Evolutionary conservation across 2,888 invertebrate species (phyloP), one percentile per base, ranked within the genome.

Genomic region (Piscicola geometra): DNA sequence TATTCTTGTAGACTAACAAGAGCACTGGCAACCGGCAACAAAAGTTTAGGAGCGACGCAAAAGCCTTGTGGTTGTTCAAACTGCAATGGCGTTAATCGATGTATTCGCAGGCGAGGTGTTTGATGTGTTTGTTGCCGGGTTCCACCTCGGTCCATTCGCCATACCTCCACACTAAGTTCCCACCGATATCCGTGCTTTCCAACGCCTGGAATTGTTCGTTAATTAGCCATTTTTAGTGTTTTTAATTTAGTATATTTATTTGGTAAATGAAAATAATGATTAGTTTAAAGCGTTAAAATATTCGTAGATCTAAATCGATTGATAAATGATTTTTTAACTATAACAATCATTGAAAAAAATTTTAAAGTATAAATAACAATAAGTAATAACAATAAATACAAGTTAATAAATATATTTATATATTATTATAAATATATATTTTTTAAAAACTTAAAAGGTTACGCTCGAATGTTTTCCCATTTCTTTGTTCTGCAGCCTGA

Each of bases 111-210:
- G 76, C 76, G 12, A 76, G 41, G 60, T 76, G 52, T 47, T 76
- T 76, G 28, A 76, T 35, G 72, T 52, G 75, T 50, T 66, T 35
- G n/a, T 47, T 25, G 5, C 67, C 72, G 2, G 71, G 35, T 33
- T 76, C 66, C 28, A 76, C 76, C 47, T 72, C 72, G 21, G 76
- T 50, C 76, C 76, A 76, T 33, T 66, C 76, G 30, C 72, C 76
- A 41, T 76, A 72, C 41, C 71, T 56, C 76, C 76, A 76, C 3
- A 72, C 76, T 9, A 76, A 71, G 32, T 75, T 47, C 28, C 75
- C 72, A 18, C 76, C 76, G 12, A 47, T 47, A 5, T 67, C 66
- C 30, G 56, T 35, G 1, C 28, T 66, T 41, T 60, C 41, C n/a
- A 73, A 33, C 1, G 60, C 73, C 73, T 60, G 25, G 15, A 35